phyloP scores from a whole-genome alignment of 2,888 invertebrate genomes.

The Luperina nickerlii region DNA sequence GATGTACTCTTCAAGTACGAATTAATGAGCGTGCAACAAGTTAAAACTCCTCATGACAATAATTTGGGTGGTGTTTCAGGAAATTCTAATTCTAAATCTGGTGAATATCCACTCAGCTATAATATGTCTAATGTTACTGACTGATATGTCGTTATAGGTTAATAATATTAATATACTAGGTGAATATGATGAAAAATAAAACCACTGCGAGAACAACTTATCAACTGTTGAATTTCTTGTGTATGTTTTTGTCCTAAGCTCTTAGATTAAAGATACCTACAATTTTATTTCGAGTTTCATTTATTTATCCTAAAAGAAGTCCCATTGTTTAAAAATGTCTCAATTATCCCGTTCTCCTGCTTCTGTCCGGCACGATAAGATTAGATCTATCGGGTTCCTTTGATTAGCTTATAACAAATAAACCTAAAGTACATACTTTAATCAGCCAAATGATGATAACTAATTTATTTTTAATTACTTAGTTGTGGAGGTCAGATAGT shows the following conservation, averaged over 20 bases:
- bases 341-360: background rate
- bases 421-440: background rate
- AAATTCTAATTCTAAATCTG: constrained; percentile 9
- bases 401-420: background rate
- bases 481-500: background rate
- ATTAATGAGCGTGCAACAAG: constrained; percentile 14
- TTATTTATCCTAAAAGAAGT: background rate
- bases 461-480: background rate
- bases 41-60: background rate
- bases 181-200: background rate
- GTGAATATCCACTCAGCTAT: background rate
- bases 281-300: background rate
- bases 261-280: background rate
- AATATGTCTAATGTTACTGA: background rate
- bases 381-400: background rate
- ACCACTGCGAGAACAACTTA: background rate
- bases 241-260: background rate
- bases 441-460: background rate
- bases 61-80: background rate
- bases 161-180: background rate
- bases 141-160: background rate
- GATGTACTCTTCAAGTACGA: constrained; percentile 22
- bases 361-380: background rate
- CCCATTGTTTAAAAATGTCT: background rate
- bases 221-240: background rate